Conservation (phyloP, 2,888 invertebrate species). For the Phrixothrix hirtus region DNA sequence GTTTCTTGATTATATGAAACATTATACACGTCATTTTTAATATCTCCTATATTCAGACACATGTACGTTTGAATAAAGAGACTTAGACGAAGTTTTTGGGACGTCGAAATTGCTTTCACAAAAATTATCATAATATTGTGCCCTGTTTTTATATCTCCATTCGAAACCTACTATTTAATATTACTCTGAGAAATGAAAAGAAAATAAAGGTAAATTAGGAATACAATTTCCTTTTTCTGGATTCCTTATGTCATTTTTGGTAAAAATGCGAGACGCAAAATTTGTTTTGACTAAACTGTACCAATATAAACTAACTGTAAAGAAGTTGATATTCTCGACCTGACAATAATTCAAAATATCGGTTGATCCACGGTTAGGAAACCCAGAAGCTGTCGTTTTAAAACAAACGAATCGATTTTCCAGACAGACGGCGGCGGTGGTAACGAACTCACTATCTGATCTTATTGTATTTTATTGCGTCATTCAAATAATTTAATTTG, state of each 20-base stretch:
- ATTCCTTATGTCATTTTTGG: not conserved
- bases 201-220: not conserved
- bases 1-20: conserved; percentile 11
- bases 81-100: not conserved
- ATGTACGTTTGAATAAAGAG: not conserved
- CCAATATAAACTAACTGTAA: no score
- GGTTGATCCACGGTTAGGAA: no score
- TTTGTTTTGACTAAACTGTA: not conserved
- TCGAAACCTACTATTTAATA: not conserved
- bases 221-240: conserved; percentile 1
- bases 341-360: no score
- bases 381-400: no score
- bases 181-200: not conserved
- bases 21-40: conserved; percentile 10
- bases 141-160: conserved; percentile 1
- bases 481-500: no score
- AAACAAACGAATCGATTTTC: no score
- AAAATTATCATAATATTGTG: conserved; percentile 9
- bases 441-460: no score
- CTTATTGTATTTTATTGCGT: no score
- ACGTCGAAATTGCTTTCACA: conserved; percentile 2
- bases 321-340: no score
- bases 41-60: not conserved
- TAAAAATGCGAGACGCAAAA: conserved; percentile 4
- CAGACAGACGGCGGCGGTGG: no score